Evolutionary conservation across 1,140 invertebrate genomes (phyloP), one percentile per base, ranked within the genome.

Genomic region (Lepidurus packardi): DNA sequence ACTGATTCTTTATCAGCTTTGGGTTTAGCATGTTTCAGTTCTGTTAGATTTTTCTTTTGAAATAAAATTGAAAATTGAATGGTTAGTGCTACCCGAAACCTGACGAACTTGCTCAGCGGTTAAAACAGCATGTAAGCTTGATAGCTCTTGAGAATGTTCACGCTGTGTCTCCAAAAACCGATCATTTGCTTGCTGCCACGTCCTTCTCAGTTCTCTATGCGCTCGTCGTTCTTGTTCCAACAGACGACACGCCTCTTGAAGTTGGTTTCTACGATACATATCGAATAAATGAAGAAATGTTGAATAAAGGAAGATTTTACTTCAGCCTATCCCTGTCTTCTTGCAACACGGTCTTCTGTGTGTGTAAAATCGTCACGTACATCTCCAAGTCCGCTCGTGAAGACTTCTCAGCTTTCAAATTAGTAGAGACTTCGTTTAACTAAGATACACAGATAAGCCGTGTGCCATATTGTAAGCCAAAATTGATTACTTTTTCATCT

Each of bases 131-230:
- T 65, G 53, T 16, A 65, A 65, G 1, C 16, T 7, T 7, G 8
- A 65, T 1, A 65, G 53, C 81, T 87, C 87, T 81, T 85, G 85
- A 82, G 86, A 84, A 82, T 88, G 86, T 4, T 87, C 82, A 11
- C 86, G 81, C 81, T 88, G 87, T n/a, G 86, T 84, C 82, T 87
- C 86, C 41, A 88, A 80, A 81, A 88, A 88, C 81, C 88, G 86
- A 80, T 88, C 87, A 80, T 88, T 88, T 11, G 87, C 87, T 84
- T 87, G 87, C 80, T 87, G 86, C 87, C 86, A 88, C 16, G 87
- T 88, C 79, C 85, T 82, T 80, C 87, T 86, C 73, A 88, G 80
- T 41, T 86, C 84, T 73, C 84, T 83, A 80, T 87, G 86, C 16
- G 82, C 83, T 77, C 84, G 83, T 79, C 85, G 85, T 81, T 87